Conservation (phyloP, 2,888 invertebrate species). For the Phalera bucephala region DNA sequence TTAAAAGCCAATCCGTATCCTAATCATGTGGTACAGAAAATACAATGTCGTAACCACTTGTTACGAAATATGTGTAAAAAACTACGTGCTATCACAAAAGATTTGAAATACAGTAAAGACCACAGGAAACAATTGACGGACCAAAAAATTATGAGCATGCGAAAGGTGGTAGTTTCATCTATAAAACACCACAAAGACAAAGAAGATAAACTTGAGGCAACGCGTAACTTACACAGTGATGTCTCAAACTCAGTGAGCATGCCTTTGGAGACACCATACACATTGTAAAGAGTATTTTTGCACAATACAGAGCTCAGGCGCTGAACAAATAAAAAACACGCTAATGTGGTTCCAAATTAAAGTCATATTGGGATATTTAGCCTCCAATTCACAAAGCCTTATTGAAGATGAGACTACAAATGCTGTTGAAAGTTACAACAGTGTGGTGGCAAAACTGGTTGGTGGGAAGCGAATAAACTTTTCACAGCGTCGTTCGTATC, state of each 20-base stretch:
- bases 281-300: no score
- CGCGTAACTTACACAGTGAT: no score
- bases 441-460: slow-evolving; percentile 35
- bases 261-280: no score
- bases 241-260: no score
- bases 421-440: slow-evolving; percentile 35
- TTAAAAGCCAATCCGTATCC: slow-evolving; percentile 18
- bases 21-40: slow-evolving; percentile 18
- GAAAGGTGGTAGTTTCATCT: no score
- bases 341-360: slow-evolving; percentile 12
- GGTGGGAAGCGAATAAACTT: slow-evolving; percentile 5
- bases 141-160: no score
- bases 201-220: no score
- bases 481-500: slow-evolving; percentile 1
- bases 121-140: not conserved
- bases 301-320: no score
- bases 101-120: slow-evolving; percentile 17
- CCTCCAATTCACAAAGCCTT: slow-evolving; percentile 23
- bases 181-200: no score
- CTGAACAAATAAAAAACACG: slow-evolving; percentile 8
- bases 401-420: slow-evolving; percentile 23
- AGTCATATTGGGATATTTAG: slow-evolving; percentile 33
- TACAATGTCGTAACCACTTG: slow-evolving; percentile 27
- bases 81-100: slow-evolving; percentile 5
- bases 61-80: slow-evolving; percentile 20